A percentile compares a stretch with the other conserved stretches of the same genome.
Conservation (phyloP, 1,140 invertebrate genomes). For the Tetramorium simillimum region DNA sequence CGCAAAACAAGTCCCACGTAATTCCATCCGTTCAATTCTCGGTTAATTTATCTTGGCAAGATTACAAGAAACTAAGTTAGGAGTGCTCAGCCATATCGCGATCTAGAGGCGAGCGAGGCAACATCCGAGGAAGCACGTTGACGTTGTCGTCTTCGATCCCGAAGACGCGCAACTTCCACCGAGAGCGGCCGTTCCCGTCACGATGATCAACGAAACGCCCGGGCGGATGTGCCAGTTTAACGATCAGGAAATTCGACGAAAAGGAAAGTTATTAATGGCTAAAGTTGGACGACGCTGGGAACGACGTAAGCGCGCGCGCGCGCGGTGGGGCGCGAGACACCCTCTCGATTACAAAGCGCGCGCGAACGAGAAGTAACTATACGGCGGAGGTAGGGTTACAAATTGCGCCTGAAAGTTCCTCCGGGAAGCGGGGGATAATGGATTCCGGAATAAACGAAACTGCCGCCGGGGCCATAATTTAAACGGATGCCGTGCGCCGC, state of each 20-base stretch:
- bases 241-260: constrained; percentile 52
- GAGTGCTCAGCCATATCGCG: neutral
- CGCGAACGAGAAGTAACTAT: constrained; percentile 32
- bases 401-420: constrained; percentile 59
- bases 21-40: neutral
- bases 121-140: neutral
- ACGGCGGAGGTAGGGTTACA: constrained; percentile 48
- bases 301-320: neutral
- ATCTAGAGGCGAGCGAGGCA: neutral
- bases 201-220: constrained; percentile 45
- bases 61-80: neutral
- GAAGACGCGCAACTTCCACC: constrained; percentile 31
- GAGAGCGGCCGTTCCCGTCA: constrained; percentile 14
- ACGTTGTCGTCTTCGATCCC: constrained; percentile 33
- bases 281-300: constrained; percentile 53
- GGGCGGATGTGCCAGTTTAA: constrained; percentile 51
- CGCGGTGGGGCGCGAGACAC: neutral
- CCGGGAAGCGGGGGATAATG: constrained; percentile 44
- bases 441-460: constrained; percentile 66
- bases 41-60: constrained; percentile 14
- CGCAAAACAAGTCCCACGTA: neutral
- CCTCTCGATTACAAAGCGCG: constrained; percentile 58
- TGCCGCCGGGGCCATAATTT: constrained; percentile 52
- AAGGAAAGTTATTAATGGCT: constrained; percentile 68
- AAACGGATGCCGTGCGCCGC: constrained; percentile 46